phyloP scores from a whole-genome alignment of 2,797 vertebrate species.

The Lacerta bilineata region DNA sequence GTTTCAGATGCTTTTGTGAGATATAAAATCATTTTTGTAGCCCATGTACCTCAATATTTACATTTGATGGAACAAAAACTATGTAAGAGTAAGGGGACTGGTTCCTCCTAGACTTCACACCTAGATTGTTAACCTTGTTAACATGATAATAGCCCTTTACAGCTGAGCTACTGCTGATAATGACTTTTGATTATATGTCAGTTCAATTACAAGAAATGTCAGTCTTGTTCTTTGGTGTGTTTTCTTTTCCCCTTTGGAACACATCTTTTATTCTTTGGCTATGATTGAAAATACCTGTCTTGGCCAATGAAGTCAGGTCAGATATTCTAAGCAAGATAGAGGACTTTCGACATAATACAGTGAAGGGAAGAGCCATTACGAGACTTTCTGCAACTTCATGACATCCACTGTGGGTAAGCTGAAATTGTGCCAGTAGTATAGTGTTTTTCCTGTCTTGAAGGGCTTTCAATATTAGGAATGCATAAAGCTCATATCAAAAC shows the following conservation, averaged over 20 bases:
- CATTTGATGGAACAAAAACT: slow-evolving; percentile 32
- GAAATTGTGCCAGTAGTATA: neutral
- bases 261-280: slow-evolving; percentile 36
- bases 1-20: neutral
- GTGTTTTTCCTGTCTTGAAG: neutral
- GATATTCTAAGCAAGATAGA: slow-evolving; percentile 16
- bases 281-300: slow-evolving; percentile 45
- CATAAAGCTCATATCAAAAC: neutral
- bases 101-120: slow-evolving; percentile 29
- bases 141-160: slow-evolving; percentile 57
- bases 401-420: neutral
- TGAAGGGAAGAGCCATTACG: neutral
- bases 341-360: neutral
- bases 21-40: neutral
- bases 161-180: slow-evolving; percentile 47
- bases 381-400: neutral
- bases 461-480: neutral
- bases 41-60: slow-evolving; percentile 30
- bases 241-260: slow-evolving; percentile 42
- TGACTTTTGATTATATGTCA: slow-evolving; percentile 60
- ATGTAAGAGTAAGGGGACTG: slow-evolving; percentile 23
- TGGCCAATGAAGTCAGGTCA: slow-evolving; percentile 14
- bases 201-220: slow-evolving; percentile 54
- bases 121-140: slow-evolving; percentile 60
- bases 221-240: slow-evolving; percentile 48